Evolutionary conservation across 2,888 invertebrate species (phyloP).

Genomic region (Plagiodera versicolora): DNA sequence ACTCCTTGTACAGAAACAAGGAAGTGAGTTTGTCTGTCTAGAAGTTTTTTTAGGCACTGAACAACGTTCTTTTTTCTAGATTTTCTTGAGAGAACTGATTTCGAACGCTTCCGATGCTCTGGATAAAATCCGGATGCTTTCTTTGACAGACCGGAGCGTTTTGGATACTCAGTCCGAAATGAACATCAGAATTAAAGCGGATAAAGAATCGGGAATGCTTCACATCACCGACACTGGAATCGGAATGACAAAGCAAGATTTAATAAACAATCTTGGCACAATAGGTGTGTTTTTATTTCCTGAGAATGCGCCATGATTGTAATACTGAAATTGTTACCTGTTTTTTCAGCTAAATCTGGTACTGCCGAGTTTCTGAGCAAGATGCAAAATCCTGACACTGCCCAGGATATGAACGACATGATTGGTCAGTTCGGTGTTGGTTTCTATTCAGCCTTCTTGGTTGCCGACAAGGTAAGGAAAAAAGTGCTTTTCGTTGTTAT

Average conservation of each 20-base stretch:
- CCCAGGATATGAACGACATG: slow-evolving; percentile 90
- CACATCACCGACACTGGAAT: slow-evolving; percentile 97
- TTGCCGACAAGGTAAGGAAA: slow-evolving; percentile 92
- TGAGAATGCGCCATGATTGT: too few species aligned
- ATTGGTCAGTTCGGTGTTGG: slow-evolving; percentile 99
- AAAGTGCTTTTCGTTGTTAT: too few species aligned
- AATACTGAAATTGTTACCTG: neutral
- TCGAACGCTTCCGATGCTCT: slow-evolving; percentile 99
- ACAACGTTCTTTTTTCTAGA: slow-evolving; percentile 59
- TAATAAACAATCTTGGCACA: slow-evolving; percentile 89
- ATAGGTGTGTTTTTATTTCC: slow-evolving; percentile 29
- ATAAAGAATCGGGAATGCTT: slow-evolving; percentile 87
- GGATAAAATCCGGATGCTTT: slow-evolving; percentile 94
- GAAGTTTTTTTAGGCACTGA: neutral
- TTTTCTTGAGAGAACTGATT: slow-evolving; percentile 95
- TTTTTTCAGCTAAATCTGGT: slow-evolving; percentile 72
- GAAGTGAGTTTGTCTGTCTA: slow-evolving; percentile 63
- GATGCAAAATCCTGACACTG: slow-evolving; percentile 71
- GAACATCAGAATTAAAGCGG: slow-evolving; percentile 88
- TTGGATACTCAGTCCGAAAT: slow-evolving; percentile 80
- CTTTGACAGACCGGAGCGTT: slow-evolving; percentile 83
- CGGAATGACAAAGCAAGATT: slow-evolving; percentile 94
- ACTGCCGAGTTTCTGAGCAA: slow-evolving; percentile 94
- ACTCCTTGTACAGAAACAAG: slow-evolving; percentile 98
- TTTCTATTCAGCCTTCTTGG: slow-evolving; percentile 96